Base-by-base conservation (phyloP, 2,888 invertebrate genomes). In the Coenonympha arcania region DNA sequence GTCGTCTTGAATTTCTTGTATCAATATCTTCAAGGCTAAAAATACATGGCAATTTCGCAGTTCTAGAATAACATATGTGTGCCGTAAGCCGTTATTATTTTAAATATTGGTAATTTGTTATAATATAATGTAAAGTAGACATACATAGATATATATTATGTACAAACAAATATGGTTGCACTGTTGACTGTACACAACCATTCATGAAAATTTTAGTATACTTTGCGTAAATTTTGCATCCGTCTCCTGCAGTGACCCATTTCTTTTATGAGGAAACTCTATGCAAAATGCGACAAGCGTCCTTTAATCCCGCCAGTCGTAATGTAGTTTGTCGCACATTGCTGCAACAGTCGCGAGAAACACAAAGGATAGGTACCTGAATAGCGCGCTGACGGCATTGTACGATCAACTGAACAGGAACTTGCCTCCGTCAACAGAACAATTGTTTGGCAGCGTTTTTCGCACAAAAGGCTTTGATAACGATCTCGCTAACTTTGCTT, bases 401-500 rank as follows among this genome's bases (percentile, higher is more conserved):
- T n/a, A n/a, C n/a, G n/a, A n/a, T n/a, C n/a, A n/a, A n/a, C n/a
- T n/a, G n/a, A 48, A 52, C 43, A 47, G 45, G 40, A 48, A 28
- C 44, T 34, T 8, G 31, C 31, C 42, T 26, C 9, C 15, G 43
- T 20, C 31, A 18, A 9, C 44, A 16, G 34, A 24, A 44, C 40
- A 51, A 47, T 47, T 48, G 43, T 34, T 48, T 44, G 39, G 52
- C 48, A 44, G 28, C 48, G 36, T 43, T 48, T 26, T 20, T 30
- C 34, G 31, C 40, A 53, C 50, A 50, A 47, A 50, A 47, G 34
- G 33, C 44, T 50, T 53, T 53, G 46, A 46, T 50, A 53, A 47
- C 13, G 46, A 53, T 53, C 53, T 50, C 50, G 33, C 18, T 22
- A 26, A 49, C 49, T 45, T 46, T 37, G 37, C 41, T 42, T 39